phyloP scores from a whole-genome alignment of 1,140 invertebrate species.

The Drosophila lini region DNA sequence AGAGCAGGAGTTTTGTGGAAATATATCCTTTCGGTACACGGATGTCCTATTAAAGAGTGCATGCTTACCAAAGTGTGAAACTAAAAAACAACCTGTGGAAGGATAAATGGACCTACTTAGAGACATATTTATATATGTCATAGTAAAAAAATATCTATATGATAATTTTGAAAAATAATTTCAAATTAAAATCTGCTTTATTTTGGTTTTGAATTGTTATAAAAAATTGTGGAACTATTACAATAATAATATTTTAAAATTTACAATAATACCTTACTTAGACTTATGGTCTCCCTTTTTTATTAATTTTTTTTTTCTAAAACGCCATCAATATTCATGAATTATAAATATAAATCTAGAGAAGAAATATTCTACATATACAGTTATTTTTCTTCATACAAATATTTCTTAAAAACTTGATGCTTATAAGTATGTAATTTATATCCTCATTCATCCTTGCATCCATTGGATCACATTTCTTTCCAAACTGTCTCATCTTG shows the following conservation, averaged over 20 bases:
- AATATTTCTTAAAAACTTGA: neutral
- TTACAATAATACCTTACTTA: too few species aligned
- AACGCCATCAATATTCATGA: neutral
- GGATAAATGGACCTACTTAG: too few species aligned
- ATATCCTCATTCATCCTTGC: neutral
- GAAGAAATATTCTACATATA: neutral
- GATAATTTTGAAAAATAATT: too few species aligned
- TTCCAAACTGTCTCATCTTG: slow-evolving; percentile 26
- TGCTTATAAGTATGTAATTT: slow-evolving; percentile 7
- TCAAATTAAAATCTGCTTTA: too few species aligned
- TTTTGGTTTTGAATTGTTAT: too few species aligned
- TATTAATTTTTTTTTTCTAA: too few species aligned
- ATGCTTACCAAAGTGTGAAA: neutral
- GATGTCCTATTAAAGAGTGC: neutral
- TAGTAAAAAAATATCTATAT: too few species aligned
- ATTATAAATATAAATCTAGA: neutral
- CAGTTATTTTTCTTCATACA: neutral
- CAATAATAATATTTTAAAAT: too few species aligned
- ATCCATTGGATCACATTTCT: slow-evolving; percentile 17
- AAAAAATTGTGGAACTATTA: too few species aligned
- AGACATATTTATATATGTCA: too few species aligned
- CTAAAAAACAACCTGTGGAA: neutral
- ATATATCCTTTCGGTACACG: neutral
- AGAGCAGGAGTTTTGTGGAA: slow-evolving; percentile 4
- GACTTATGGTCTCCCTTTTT: too few species aligned